phyloP scores from a whole-genome alignment of 2,888 invertebrate genomes.

The Bimastos eiseni region DNA sequence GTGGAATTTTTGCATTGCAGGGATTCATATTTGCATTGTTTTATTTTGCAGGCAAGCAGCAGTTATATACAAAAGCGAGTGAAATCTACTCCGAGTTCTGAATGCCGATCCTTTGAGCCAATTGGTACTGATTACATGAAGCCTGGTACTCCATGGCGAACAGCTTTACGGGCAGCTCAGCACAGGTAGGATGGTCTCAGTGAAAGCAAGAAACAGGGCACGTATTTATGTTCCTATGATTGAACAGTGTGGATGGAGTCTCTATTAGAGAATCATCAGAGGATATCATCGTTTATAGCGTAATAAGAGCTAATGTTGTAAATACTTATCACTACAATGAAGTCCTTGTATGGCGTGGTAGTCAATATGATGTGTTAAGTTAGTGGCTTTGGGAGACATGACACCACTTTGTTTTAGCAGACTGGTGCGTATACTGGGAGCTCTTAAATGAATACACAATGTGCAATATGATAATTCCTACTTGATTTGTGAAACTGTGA shows the following conservation, averaged over 20 bases:
- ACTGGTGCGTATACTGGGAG: too few species aligned
- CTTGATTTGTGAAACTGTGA: too few species aligned
- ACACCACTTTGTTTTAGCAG: too few species aligned
- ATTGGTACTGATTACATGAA: conserved; percentile 27
- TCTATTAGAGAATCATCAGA: too few species aligned
- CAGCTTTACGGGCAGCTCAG: conserved; percentile 58
- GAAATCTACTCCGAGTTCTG: conserved; percentile 42
- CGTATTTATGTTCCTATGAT: background rate
- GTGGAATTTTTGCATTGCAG: background rate
- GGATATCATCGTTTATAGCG: too few species aligned
- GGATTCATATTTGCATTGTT: background rate
- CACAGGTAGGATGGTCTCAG: conserved; percentile 49
- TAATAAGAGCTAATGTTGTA: too few species aligned
- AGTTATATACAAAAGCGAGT: conserved; percentile 14
- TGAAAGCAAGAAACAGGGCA: background rate
- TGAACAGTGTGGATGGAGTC: background rate
- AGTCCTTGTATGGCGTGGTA: too few species aligned
- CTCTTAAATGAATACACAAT: too few species aligned
- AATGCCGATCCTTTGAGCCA: background rate
- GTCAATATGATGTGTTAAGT: too few species aligned
- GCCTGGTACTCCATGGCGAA: conserved; percentile 61
- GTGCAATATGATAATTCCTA: too few species aligned
- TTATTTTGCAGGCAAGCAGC: conserved; percentile 10
- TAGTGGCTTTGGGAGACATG: too few species aligned
- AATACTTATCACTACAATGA: too few species aligned